Percentiles rank a stretch among this genome's conserved stretches.
Conservation (phyloP, 2,797 vertebrate genomes). For the Pipistrellus pipistrellus region DNA sequence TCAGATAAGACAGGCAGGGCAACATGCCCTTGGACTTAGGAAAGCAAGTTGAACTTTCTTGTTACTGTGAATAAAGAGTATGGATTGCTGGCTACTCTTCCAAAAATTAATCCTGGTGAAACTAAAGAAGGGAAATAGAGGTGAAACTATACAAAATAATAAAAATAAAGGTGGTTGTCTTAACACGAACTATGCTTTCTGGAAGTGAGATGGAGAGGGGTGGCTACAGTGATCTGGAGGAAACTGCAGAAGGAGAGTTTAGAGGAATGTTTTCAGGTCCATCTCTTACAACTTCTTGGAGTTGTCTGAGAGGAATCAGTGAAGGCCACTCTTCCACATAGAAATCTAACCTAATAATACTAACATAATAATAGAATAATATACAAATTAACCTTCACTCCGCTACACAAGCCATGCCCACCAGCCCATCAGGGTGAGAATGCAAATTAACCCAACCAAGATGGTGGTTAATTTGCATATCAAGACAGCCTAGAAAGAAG, state of each 20-base stretch:
- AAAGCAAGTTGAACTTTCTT: background rate
- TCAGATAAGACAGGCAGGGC: background rate
- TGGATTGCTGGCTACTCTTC: background rate
- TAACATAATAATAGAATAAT: too few species aligned
- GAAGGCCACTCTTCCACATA: background rate
- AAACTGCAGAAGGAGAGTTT: background rate
- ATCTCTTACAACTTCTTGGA: background rate
- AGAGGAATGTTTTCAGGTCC: background rate
- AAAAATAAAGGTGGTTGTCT: background rate
- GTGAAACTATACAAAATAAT: background rate
- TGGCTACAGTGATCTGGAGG: background rate
- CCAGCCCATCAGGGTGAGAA: too few species aligned
- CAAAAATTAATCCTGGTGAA: background rate
- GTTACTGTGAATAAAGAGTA: background rate
- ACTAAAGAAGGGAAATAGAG: background rate
- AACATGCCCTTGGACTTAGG: background rate
- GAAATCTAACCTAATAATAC: background rate
- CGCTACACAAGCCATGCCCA: too few species aligned
- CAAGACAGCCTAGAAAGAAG: too few species aligned
- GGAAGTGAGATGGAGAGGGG: background rate
- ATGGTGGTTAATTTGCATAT: too few species aligned
- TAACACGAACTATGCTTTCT: background rate
- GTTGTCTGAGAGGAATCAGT: background rate
- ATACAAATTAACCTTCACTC: too few species aligned
- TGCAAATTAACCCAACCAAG: too few species aligned